phyloP scores from a whole-genome alignment of 2,888 invertebrate genomes.

The Amphipoea oculea region DNA sequence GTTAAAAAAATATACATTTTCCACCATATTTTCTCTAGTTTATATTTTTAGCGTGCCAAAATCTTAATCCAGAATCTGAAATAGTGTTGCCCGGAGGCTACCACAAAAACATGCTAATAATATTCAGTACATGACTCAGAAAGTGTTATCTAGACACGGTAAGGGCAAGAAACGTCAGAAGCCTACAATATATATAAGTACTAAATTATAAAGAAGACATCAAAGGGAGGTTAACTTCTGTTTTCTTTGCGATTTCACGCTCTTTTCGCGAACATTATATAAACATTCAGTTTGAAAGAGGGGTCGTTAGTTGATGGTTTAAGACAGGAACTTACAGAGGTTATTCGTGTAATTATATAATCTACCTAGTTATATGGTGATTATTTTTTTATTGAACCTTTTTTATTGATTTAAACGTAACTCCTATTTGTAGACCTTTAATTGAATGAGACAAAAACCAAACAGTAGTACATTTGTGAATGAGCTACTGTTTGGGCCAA shows the following conservation, averaged over 20 bases:
- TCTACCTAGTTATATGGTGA: neutral
- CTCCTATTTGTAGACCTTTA: neutral
- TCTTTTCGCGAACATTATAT: conserved; percentile 67
- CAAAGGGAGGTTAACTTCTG: conserved; percentile 67
- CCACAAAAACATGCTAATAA: conserved; percentile 31
- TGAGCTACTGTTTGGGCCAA: neutral
- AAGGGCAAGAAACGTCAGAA: conserved; percentile 19
- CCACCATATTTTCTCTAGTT: neutral
- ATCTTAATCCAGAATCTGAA: conserved; percentile 7
- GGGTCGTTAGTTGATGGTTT: conserved; percentile 56
- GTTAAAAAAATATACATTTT: neutral
- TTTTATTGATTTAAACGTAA: neutral
- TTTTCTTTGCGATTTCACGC: conserved; percentile 73
- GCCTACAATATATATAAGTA: conserved; percentile 45
- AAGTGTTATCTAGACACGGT: conserved; percentile 14
- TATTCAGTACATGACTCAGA: conserved; percentile 26
- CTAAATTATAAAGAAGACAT: conserved; percentile 69
- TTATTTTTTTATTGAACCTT: neutral
- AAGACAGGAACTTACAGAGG: conserved; percentile 26
- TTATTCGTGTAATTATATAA: neutral
- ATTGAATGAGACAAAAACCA: too few relatives aligned
- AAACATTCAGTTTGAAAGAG: conserved; percentile 69
- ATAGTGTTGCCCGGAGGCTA: conserved; percentile 7
- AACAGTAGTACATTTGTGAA: neutral
- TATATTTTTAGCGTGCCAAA: conserved; percentile 26